Conservation (phyloP, 2,888 invertebrate species). For the Caradrina kadenii region DNA sequence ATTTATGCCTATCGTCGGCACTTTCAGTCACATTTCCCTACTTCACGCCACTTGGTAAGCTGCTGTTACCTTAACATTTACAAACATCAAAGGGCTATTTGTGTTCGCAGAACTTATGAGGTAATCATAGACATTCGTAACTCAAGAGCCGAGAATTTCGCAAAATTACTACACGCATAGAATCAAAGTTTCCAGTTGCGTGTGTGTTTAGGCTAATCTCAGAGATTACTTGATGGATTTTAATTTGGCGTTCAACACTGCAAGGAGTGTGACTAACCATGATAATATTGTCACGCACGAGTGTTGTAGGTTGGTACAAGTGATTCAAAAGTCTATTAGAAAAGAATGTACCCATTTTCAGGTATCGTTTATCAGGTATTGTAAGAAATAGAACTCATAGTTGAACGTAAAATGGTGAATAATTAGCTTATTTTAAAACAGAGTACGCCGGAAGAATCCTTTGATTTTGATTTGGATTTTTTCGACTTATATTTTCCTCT, state of each 20-base stretch:
- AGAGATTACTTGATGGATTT: slow-evolving; percentile 51
- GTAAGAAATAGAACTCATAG: neutral
- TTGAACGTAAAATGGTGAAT: neutral
- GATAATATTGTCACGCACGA: slow-evolving; percentile 16
- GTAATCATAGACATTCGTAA: slow-evolving; percentile 57
- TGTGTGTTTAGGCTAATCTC: slow-evolving; percentile 54
- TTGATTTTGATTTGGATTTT: neutral
- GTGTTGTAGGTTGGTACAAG: slow-evolving; percentile 6
- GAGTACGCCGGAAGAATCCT: no score
- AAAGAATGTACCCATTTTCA: slow-evolving; percentile 1
- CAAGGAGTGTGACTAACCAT: slow-evolving; percentile 6
- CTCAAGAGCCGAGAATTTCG: slow-evolving; percentile 55
- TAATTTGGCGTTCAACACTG: slow-evolving; percentile 29
- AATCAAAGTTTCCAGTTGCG: slow-evolving; percentile 48
- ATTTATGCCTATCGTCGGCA: slow-evolving; percentile 49
- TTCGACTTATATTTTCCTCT: neutral
- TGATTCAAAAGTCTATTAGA: slow-evolving; percentile 7
- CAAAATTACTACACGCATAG: slow-evolving; percentile 60
- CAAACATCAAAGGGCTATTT: slow-evolving; percentile 58
- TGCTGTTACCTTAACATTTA: slow-evolving; percentile 58
- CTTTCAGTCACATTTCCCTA: slow-evolving; percentile 42
- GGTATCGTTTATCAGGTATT: neutral
- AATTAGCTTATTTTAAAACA: neutral
- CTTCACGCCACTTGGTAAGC: slow-evolving; percentile 42
- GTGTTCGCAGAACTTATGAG: slow-evolving; percentile 55